Base-by-base conservation (phyloP, 1,140 invertebrate species). In the Planococcus citri region DNA sequence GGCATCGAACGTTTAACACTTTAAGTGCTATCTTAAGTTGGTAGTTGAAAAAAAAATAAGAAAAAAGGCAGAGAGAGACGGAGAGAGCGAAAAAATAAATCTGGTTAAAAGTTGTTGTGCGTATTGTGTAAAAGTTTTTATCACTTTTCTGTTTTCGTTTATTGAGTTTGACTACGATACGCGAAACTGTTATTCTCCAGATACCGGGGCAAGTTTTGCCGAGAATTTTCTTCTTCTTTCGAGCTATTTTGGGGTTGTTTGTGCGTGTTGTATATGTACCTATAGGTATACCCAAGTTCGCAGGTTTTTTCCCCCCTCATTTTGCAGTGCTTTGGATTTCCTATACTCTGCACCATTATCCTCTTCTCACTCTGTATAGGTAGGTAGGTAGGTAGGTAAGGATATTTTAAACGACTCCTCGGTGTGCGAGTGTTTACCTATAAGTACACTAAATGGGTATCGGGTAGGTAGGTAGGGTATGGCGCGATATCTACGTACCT, bases 141-240 rank as follows among this genome's bases (percentile, higher is more conserved):
- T 51, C 41, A 51, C 41, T 51, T 51, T 51, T 51, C 41, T 51
- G 41, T 51, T 51, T 51, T 51, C 41, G 41, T 51, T 51, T 51
- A 51, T 51, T 51, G 41, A 51, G 41, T 51, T 51, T 51, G 41
- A 51, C 41, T 51, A 51, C 41, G 41, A 51, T 51, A 51, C 41
- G 41, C 41, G 41, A 51, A 51, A 51, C 41, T n/a, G 41, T 51
- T 51, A 51, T 51, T 51, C 41, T 51, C 41, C 6, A 51, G 41
- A 51, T 51, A 51, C 41, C 41, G 41, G 41, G n/a, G 41, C 29
- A 51, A 51, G 41, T 51, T 51, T 51, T 51, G 10, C 41, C 6
- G 41, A 51, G 17, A 51, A 51, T 17, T 51, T 51, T 51, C 33
- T 37, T 37, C 33, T 37, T 37, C 41, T 51, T 51, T 17, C 10